A percentile compares a stretch with the other conserved stretches of the same genome.
Evolutionary conservation across 2,113 vertebrate species (phyloP).

Genomic region (Vombatus ursinus): DNA sequence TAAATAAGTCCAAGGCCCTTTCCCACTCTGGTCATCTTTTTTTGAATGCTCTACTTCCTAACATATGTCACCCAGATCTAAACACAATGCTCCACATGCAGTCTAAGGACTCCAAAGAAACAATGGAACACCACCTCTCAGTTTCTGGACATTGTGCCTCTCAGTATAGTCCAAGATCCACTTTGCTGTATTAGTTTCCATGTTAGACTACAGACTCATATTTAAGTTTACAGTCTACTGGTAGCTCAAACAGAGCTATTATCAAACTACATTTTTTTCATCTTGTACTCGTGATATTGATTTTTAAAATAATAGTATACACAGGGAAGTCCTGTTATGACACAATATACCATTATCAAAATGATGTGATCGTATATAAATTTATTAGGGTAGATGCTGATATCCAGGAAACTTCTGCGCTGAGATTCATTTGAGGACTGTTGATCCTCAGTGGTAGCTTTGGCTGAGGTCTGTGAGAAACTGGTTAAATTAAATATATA

Average conservation of each 20-base stretch:
- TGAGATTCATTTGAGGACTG: neutral
- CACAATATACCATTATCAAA: too few species aligned
- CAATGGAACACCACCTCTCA: neutral
- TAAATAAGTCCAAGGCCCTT: neutral
- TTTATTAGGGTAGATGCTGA: too few species aligned
- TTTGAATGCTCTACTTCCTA: neutral
- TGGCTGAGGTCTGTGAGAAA: neutral
- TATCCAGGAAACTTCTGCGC: neutral
- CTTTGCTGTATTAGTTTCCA: neutral
- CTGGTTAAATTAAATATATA: too few species aligned
- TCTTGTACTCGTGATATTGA: neutral
- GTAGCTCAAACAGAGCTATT: neutral
- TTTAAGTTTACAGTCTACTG: neutral
- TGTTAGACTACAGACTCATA: neutral
- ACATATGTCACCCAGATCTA: neutral
- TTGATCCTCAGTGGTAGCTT: neutral
- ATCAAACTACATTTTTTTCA: neutral
- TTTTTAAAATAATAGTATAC: neutral
- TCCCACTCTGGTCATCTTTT: neutral
- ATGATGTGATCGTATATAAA: accelerated
- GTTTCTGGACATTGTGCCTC: neutral
- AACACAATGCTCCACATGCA: neutral
- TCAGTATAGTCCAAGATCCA: neutral
- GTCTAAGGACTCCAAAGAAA: neutral
- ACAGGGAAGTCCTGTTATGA: neutral